Evolutionary conservation across 2,113 vertebrate species (phyloP).

Genomic region (Ranitomeya variabilis): DNA sequence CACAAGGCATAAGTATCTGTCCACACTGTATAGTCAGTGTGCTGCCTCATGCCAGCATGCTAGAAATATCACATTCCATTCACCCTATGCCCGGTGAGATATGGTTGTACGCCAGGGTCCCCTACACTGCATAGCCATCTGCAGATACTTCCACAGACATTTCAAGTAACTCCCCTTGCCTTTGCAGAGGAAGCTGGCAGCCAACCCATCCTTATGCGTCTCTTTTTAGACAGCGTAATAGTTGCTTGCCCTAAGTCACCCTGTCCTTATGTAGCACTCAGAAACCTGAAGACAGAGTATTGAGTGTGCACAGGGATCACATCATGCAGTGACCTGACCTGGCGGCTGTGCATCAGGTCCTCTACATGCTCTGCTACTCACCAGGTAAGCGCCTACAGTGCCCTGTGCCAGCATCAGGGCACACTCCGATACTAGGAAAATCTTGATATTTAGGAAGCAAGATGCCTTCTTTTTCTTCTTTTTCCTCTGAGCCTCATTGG

Average conservation of each 20-base stretch:
- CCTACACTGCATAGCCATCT: constrained; percentile 28
- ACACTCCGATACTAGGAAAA: constrained; percentile 94
- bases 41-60: not conserved
- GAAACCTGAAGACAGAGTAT: constrained; percentile 32
- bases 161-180: constrained; percentile 13
- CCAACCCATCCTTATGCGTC: constrained; percentile 25
- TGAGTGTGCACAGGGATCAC: constrained; percentile 7
- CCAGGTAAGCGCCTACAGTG: constrained; percentile 97
- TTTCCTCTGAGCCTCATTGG: constrained; percentile 74
- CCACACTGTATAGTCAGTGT: not conserved
- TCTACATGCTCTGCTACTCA: constrained; percentile 72
- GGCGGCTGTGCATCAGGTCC: not conserved
- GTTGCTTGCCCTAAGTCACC: not conserved
- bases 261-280: constrained; percentile 20
- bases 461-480: constrained; percentile 80
- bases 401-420: constrained; percentile 97
- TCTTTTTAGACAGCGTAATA: not conserved
- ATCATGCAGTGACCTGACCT: constrained; percentile 21
- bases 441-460: constrained; percentile 94
- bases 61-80: not conserved
- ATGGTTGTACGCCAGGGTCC: not conserved
- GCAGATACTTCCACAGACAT: constrained; percentile 35
- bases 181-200: constrained; percentile 37
- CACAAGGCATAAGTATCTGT: not conserved
- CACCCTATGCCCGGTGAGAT: not conserved